Conservation (phyloP, 2,113 vertebrate species). For the Macrotis lagotis region DNA sequence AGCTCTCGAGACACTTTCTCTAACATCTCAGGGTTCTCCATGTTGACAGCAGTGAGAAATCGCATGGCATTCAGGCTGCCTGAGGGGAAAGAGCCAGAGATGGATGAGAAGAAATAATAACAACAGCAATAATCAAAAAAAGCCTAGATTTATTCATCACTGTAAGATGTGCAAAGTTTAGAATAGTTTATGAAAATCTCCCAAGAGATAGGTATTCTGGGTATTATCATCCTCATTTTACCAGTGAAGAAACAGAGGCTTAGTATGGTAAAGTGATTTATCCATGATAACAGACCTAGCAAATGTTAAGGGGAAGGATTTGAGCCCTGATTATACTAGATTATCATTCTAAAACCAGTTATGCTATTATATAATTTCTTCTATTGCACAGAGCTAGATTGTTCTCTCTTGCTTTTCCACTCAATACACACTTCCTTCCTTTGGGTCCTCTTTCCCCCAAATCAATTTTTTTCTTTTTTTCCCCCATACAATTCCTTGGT, state of each 20-base stretch:
- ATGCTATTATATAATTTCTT: not conserved
- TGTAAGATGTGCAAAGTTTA: not conserved
- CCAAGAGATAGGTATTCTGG: not conserved
- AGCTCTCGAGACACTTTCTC: slow-evolving; percentile 90
- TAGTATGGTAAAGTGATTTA: not conserved
- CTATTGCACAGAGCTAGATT: not conserved
- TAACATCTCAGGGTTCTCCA: slow-evolving; percentile 74
- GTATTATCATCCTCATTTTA: not conserved
- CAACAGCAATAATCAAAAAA: not conserved
- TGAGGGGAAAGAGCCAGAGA: slow-evolving; percentile 57
- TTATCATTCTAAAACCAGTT: not conserved
- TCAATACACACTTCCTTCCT: not conserved
- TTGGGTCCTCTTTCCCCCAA: not conserved
- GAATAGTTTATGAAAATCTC: not conserved
- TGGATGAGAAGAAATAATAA: not conserved
- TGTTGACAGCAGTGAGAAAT: slow-evolving; percentile 86
- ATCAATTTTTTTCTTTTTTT: not conserved
- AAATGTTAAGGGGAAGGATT: not conserved
- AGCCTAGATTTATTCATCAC: not conserved
- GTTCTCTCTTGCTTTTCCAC: not conserved
- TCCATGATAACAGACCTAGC: not conserved
- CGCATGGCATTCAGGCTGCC: slow-evolving; percentile 89
- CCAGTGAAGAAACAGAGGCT: not conserved
- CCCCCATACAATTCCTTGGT: not conserved
- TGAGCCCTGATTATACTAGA: not conserved